Percentiles rank a stretch among this genome's conserved stretches.
Conservation (phyloP, 2,888 invertebrate genomes). For the Yponomeuta cagnagella region DNA sequence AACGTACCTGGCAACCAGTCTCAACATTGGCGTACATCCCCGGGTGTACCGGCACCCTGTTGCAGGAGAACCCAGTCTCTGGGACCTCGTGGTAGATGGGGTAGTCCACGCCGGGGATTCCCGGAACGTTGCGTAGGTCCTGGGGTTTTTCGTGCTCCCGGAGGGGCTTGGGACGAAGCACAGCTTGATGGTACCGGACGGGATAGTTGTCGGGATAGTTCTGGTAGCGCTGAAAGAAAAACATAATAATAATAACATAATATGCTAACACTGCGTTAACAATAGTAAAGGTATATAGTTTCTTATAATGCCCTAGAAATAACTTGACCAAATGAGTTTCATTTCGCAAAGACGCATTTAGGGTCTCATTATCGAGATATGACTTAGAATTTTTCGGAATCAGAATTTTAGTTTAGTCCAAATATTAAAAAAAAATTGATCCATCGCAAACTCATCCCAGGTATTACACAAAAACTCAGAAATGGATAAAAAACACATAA, state of each 20-base stretch:
- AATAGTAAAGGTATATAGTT: no score
- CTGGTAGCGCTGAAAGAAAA: conserved; percentile 43
- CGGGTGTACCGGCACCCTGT: conserved; percentile 85
- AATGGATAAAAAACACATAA: no score
- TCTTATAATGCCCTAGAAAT: no score
- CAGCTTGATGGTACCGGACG: conserved; percentile 47
- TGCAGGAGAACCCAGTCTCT: conserved; percentile 86
- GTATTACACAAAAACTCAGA: no score
- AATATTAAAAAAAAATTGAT: no score
- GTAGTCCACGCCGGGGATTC: conserved; percentile 86
- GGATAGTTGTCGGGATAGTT: conserved; percentile 39
- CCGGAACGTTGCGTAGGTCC: conserved; percentile 87
- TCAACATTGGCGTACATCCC: conserved; percentile 95
- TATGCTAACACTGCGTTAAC: no score
- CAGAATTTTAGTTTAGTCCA: no score
- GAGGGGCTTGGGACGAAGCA: conserved; percentile 50
- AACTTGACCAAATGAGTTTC: no score
- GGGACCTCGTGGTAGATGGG: conserved; percentile 87
- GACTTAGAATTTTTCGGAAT: no score
- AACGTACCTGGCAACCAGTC: conserved; percentile 86
- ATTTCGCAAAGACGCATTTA: no score
- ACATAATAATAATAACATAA: not conserved
- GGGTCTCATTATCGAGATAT: no score
- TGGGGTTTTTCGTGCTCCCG: conserved; percentile 81
- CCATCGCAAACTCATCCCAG: no score